Base-by-base conservation (phyloP, 2,888 invertebrate genomes). In the Pyrochroa serraticornis region DNA sequence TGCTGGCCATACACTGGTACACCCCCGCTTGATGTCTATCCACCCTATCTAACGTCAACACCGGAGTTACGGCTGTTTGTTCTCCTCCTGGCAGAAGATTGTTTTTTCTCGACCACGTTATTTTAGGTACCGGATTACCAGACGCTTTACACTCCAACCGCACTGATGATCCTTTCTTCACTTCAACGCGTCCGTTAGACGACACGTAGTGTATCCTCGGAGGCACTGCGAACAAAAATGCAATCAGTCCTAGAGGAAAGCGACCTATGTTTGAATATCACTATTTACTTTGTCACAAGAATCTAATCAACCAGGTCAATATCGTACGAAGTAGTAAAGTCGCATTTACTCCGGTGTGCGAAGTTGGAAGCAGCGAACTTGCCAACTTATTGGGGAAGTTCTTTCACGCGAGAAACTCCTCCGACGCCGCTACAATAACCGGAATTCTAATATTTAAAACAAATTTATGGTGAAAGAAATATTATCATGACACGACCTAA, bases 21-120 rank as follows among this genome's bases (percentile, higher is more conserved):
- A 83, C 81, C 35, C 87, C 87, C 35, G 85, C 85, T 70, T 86
- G 85, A 71, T 85, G 85, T 59, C 86, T 79, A 71, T 85, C 85
- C 51, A 86, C 86, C 68, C 83, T 81, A 67, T 86, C 85, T 69
- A 87, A 81, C 52, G 82, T 82, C 61, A 87, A 80, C 56, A 83
- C 81, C 58, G 84, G 82, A 33, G 86, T 85, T 66, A 84, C 82
- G 35, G 84, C 80, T 55, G 85, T 84, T 75, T 86, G 85, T 63
- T 86, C 86, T 47, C 87, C 87, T 57, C 80, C 80, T 13, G 84
- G 83, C 10, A 84, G 72, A 34, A 82, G 72, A 67, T 82, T 82
- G 71, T 82, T 82, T 77, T 82, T 79, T 65, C 83, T 76, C 38
- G 82, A 81, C 83, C 83, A 83, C 48, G 81, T 81, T 51, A 83